Percentiles rank a stretch among this genome's conserved stretches.
phyloP scores from a whole-genome alignment of 2,888 invertebrate species.

The Drosophila emarginata region DNA sequence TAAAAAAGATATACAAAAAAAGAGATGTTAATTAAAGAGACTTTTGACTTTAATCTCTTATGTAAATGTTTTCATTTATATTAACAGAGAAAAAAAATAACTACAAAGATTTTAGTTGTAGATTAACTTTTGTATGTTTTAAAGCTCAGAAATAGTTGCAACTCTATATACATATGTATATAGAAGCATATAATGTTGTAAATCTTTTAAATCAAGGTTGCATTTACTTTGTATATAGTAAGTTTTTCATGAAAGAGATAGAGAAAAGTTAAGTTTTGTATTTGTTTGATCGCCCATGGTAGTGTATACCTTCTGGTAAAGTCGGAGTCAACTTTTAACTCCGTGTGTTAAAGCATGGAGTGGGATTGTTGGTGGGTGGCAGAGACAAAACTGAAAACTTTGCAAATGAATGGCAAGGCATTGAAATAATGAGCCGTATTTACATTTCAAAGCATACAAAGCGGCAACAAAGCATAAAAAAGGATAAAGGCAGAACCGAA shows the following conservation, averaged over 20 bases:
- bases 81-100: too few relatives aligned
- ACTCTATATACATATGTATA: too few relatives aligned
- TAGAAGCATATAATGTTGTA: not conserved
- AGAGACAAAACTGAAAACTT: conserved; percentile 44
- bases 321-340: not conserved
- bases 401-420: conserved; percentile 66
- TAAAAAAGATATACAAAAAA: too few relatives aligned
- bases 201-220: not conserved
- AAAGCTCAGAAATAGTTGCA: too few relatives aligned
- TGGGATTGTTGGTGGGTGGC: not conserved
- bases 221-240: too few relatives aligned
- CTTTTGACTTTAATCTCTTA: too few relatives aligned
- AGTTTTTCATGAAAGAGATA: not conserved
- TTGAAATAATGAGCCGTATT: conserved; percentile 74
- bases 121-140: too few relatives aligned
- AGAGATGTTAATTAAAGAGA: too few relatives aligned
- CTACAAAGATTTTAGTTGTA: too few relatives aligned
- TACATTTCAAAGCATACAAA: conserved; percentile 67
- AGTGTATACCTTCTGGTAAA: not conserved
- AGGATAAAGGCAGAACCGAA: conserved; percentile 12
- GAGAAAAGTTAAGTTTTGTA: not conserved
- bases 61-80: too few relatives aligned
- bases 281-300: not conserved
- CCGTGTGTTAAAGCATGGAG: not conserved
- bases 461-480: conserved; percentile 9